These are phyloP conservation scores for Pseudachorutes palmiensis DNA, from an alignment of 1,140 invertebrate genomes.

Conservation along the genomic window DNA sequence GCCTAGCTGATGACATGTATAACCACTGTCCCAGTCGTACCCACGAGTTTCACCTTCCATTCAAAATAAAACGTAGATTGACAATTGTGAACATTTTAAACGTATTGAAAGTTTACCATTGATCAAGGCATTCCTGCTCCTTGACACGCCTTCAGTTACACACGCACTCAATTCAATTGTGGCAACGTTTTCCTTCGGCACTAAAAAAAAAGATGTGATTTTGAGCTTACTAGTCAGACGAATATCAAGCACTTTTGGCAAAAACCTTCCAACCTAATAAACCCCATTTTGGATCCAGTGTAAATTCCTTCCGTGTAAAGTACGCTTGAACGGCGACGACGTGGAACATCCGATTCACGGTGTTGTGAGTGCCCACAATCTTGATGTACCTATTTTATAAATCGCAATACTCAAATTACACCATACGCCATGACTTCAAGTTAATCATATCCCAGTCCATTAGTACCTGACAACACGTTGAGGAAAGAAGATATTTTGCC, in stretches of 20 bases:
- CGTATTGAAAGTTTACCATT: no score
- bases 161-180: conserved; percentile 76
- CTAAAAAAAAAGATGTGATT: conserved; percentile 49
- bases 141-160: conserved; percentile 89
- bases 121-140: conserved; percentile 84
- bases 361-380: conserved; percentile 90
- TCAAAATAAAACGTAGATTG: no score
- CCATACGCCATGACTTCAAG: no score
- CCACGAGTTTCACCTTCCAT: conserved; percentile 65
- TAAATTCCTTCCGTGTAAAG: conserved; percentile 65
- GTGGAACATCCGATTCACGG: conserved; percentile 92
- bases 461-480: conserved; percentile 64
- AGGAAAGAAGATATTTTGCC: conserved; percentile 91
- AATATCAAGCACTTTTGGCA: not conserved
- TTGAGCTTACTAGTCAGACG: not conserved
- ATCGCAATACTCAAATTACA: no score
- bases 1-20: conserved; percentile 96
- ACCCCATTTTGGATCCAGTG: conserved; percentile 29
- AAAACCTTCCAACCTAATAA: conserved; percentile 43
- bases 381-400: conserved; percentile 59
- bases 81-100: no score
- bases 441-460: no score
- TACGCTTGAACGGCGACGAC: conserved; percentile 83
- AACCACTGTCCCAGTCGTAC: conserved; percentile 98
- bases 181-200: conserved; percentile 84